Percentiles rank a stretch among this genome's conserved stretches.
These are phyloP conservation scores for Fragum fragum DNA, from an alignment of 2,888 invertebrate genomes.

Conservation along the genomic window DNA sequence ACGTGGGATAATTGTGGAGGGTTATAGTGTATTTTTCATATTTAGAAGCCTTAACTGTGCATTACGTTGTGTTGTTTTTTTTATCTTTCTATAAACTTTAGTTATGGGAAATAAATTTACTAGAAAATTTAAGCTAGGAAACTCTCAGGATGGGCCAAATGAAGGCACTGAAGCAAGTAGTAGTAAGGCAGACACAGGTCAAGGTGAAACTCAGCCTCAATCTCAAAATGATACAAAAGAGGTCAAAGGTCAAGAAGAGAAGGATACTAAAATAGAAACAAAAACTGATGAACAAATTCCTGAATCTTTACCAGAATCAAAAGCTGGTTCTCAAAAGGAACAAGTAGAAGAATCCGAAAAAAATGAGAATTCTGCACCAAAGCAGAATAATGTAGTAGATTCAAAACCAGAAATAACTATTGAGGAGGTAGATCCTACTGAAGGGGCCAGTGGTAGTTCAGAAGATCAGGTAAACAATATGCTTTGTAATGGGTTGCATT, in stretches of 20 bases:
- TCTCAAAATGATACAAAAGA: conserved; percentile 1
- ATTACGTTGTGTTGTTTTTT: no score
- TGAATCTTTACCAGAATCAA: neutral
- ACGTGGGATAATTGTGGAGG: no score
- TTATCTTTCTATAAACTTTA: neutral
- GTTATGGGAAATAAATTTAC: conserved; percentile 63
- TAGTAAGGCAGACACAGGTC: conserved; percentile 16
- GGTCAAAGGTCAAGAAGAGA: conserved; percentile 1
- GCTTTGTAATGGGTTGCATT: no score
- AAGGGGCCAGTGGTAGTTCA: neutral
- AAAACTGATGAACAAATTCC: neutral
- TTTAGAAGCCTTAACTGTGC: no score
- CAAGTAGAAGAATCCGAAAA: neutral
- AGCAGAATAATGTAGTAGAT: conserved; percentile 14
- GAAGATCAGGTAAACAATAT: neutral
- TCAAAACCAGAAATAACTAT: conserved; percentile 8
- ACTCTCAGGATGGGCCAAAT: conserved; percentile 9
- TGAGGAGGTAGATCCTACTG: conserved; percentile 12
- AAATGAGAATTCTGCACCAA: neutral
- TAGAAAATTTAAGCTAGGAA: conserved; percentile 55
- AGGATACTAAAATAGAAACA: neutral
- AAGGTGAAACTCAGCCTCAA: conserved; percentile 17
- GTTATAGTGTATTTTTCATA: no score
- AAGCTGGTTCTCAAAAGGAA: neutral
- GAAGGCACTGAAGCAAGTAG: conserved; percentile 6